A percentile compares a stretch with the other conserved stretches of the same genome.
These are phyloP conservation scores for Rhabdornis inornatus DNA, from an alignment of 2,113 vertebrate genomes.

Conservation along the genomic window DNA sequence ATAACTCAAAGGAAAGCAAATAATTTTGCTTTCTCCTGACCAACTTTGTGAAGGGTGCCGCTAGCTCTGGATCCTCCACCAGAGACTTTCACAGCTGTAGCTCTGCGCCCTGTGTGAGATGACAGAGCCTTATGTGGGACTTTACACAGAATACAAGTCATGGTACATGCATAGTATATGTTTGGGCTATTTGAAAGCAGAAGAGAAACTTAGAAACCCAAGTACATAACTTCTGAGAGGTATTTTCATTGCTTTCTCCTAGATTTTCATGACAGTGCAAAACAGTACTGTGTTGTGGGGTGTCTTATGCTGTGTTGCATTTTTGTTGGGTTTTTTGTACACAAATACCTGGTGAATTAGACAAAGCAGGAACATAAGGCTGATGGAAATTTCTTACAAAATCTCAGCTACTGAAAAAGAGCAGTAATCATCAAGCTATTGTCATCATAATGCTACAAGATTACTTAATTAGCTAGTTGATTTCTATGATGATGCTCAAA, in stretches of 20 bases:
- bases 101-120: neutral
- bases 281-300: no score
- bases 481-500: neutral
- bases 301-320: neutral
- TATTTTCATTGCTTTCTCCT: neutral
- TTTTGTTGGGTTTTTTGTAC: neutral
- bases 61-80: neutral
- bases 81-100: neutral
- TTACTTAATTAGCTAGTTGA: neutral
- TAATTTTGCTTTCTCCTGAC: neutral
- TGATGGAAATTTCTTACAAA: neutral
- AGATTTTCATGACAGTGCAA: neutral
- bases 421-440: neutral
- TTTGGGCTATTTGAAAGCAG: neutral
- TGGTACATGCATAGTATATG: no score
- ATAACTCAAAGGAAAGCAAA: neutral
- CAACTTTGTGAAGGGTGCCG: neutral
- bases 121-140: neutral
- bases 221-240: neutral
- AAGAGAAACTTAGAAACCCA: neutral
- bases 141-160: neutral
- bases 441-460: neutral
- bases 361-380: neutral
- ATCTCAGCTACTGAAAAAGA: neutral
- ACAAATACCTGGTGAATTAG: neutral